These are phyloP conservation scores for Zeugodacus cucurbitae DNA, from an alignment of 1,140 invertebrate species.

Conservation along the genomic window DNA sequence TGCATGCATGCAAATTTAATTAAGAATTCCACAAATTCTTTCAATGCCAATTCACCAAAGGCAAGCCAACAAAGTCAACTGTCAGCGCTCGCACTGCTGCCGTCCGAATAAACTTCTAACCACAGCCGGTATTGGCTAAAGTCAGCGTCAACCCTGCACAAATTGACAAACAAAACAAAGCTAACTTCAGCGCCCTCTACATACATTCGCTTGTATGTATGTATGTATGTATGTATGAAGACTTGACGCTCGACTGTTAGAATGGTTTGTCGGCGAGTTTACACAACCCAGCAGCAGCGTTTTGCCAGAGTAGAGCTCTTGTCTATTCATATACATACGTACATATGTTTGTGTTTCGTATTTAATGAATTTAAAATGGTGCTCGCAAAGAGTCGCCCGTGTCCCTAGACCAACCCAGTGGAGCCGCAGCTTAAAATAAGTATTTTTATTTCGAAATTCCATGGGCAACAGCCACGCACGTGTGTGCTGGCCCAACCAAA, in stretches of 20 bases:
- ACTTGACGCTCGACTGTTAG: background rate
- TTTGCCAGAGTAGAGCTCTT: background rate
- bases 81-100: background rate
- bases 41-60: conserved; percentile 44
- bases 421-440: conserved; percentile 6
- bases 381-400: background rate
- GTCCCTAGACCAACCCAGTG: background rate
- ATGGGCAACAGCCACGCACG: background rate
- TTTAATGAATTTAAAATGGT: conserved; percentile 32
- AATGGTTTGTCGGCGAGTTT: background rate
- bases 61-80: conserved; percentile 2
- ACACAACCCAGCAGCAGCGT: background rate
- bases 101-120: conserved; percentile 2
- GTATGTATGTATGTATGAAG: background rate
- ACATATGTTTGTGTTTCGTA: too few species aligned
- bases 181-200: background rate
- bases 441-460: conserved; percentile 30
- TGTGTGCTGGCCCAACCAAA: background rate
- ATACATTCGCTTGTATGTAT: too few species aligned
- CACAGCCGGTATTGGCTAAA: conserved; percentile 27
- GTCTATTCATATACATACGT: background rate
- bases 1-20: conserved; percentile 46
- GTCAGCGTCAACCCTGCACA: background rate
- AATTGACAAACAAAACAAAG: conserved; percentile 35
- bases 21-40: conserved; percentile 48